phyloP scores from a whole-genome alignment of 2,113 vertebrate species.

The Eubucco bourcierii region DNA sequence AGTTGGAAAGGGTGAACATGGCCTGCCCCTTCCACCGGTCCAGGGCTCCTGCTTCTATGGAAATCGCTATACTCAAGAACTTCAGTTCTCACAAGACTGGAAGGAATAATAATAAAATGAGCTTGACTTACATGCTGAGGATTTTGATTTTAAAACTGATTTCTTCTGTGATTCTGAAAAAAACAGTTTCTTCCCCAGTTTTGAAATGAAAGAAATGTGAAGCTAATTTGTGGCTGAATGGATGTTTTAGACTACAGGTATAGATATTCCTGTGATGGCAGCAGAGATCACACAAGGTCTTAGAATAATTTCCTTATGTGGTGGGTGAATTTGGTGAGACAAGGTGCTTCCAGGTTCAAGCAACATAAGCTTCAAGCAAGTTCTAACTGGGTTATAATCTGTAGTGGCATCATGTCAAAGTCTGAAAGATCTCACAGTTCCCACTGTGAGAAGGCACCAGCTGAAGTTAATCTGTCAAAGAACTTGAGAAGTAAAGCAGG shows the following conservation, averaged over 20 bases:
- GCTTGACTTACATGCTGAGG: neutral
- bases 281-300: neutral
- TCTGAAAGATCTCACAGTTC: neutral
- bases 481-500: neutral
- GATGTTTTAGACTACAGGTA: neutral
- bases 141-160: neutral
- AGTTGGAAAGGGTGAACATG: fast-evolving
- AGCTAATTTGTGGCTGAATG: neutral
- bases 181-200: neutral
- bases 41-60: neutral
- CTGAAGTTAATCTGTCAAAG: neutral
- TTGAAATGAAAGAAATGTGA: neutral
- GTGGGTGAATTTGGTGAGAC: neutral
- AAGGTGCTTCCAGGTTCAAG: neutral
- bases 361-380: neutral
- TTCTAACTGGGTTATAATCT: neutral
- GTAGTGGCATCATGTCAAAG: neutral
- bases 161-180: neutral
- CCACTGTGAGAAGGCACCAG: neutral
- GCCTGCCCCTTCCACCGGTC: fast-evolving
- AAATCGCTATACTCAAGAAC: neutral
- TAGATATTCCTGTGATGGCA: neutral
- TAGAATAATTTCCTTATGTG: fast-evolving
- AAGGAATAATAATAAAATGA: neutral
- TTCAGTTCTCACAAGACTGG: neutral